Base-by-base conservation (phyloP, 2,888 invertebrate species). In the Himalopsyche tibetana region DNA sequence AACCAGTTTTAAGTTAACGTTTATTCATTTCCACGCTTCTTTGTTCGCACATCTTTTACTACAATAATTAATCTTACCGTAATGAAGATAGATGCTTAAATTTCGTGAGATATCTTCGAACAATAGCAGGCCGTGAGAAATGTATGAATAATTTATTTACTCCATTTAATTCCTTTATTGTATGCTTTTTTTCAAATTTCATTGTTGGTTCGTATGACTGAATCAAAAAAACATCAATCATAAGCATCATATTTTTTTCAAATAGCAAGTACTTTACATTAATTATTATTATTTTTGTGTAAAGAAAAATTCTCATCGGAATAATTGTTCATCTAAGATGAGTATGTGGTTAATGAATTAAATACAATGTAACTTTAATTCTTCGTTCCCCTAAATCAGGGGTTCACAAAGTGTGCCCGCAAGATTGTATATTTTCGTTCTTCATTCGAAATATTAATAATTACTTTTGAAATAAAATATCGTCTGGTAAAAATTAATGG, bases 81-180 rank as follows among this genome's bases (percentile, higher is more conserved):
- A 86, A 84, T 86, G 86, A 86, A 86, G 84, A 86, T 82, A 80
- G 82, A 86, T 84, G 84, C 38, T 80, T 36, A 55, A 55, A 56
- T 82, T 69, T 55, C 82, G 90, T 90, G 90, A 90, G 90, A 90
- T 89, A 74, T 74, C 74, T 74, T 74, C 36, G 74, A 74, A 74
- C 74, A 74, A 74, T 74, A 74, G 36, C 89, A 89, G 89, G 90
- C 89, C 90, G 89, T 89, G 90, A 89, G 90, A 89, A 90, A 38
- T 74, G 74, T 74, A 74, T 74, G 74, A 74, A 74, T 74, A 74
- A 74, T 74, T 38, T 74, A 38, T 74, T 74, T 74, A 11, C 28
- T 74, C 38, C 74, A 36, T 36, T 74, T 74, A 74, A 74, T 74
- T 74, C 74, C 36, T 15, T 8, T 74, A 74, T 74, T 74, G 74